Percentiles rank a stretch among this genome's conserved stretches.
These are phyloP conservation scores for Blastomussa wellsi DNA, from an alignment of 92 coral and sea anemone genomes.

Conservation along the genomic window DNA sequence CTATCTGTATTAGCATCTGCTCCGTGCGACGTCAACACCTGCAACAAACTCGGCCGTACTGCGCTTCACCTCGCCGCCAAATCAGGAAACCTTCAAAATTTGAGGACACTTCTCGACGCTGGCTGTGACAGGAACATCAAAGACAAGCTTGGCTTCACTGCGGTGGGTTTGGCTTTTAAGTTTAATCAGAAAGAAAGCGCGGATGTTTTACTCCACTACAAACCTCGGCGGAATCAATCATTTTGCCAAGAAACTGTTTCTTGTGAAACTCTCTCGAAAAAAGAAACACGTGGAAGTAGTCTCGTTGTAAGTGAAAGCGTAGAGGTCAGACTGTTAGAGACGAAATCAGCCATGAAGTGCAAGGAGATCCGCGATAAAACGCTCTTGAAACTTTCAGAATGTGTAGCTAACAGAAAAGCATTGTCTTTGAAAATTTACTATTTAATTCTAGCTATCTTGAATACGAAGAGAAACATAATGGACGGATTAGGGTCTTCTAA, in stretches of 20 bases:
- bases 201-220: conserved; percentile 66
- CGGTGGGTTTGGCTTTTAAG: conserved; percentile 71
- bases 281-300: neutral
- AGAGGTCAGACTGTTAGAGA: neutral
- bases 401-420: neutral
- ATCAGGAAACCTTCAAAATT: conserved; percentile 53
- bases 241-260: conserved; percentile 3
- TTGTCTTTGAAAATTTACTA: neutral
- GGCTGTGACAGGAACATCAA: conserved; percentile 70
- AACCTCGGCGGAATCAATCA: conserved; percentile 43
- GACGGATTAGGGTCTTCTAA: neutral
- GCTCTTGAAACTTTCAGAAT: neutral
- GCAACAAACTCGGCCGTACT: conserved; percentile 84
- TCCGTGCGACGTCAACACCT: conserved; percentile 58
- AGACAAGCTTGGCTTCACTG: conserved; percentile 81
- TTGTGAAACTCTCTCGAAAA: neutral
- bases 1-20: conserved; percentile 41
- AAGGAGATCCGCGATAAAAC: neutral
- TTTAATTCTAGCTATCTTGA: neutral
- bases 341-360: neutral
- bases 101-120: conserved; percentile 64
- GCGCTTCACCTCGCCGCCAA: conserved; percentile 83
- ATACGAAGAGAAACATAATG: neutral
- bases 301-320: neutral
- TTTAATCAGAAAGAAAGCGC: conserved; percentile 63